Evolutionary conservation across 1,140 invertebrate genomes (phyloP).

Genomic region (Battus philenor): DNA sequence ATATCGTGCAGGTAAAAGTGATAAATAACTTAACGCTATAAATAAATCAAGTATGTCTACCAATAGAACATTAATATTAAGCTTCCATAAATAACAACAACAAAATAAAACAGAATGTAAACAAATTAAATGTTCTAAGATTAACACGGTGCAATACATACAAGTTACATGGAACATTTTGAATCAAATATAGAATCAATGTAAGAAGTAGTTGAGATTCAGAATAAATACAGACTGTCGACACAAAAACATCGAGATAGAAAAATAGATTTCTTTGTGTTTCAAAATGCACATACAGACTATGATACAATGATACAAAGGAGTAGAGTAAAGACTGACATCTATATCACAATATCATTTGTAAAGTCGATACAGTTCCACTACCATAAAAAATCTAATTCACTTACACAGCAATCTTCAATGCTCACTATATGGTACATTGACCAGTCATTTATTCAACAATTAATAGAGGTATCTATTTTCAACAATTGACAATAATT

Average conservation of each 20-base stretch:
- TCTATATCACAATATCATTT: constrained; percentile 8
- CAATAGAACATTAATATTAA: constrained; percentile 28
- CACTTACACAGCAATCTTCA: constrained; percentile 14
- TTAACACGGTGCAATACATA: no score
- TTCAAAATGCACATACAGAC: neutral
- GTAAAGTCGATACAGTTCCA: constrained; percentile 5
- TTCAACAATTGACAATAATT: constrained; percentile 66
- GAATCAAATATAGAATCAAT: no score
- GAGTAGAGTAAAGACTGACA: constrained; percentile 1
- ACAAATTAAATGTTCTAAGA: constrained; percentile 18
- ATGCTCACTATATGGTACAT: constrained; percentile 32
- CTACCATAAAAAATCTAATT: constrained; percentile 14
- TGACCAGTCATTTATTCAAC: constrained; percentile 47
- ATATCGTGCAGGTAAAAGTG: constrained; percentile 7
- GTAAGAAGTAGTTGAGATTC: no score
- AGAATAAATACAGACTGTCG: no score
- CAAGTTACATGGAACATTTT: no score
- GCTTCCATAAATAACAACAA: constrained; percentile 56
- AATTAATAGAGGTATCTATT: constrained; percentile 57
- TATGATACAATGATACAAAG: neutral
- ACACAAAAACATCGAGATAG: no score
- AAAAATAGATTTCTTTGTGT: neutral
- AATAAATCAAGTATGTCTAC: constrained; percentile 13
- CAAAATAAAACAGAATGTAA: constrained; percentile 26
- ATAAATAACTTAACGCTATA: constrained; percentile 21